phyloP scores from a whole-genome alignment of 2,113 vertebrate species.

The Barbus barbus region DNA sequence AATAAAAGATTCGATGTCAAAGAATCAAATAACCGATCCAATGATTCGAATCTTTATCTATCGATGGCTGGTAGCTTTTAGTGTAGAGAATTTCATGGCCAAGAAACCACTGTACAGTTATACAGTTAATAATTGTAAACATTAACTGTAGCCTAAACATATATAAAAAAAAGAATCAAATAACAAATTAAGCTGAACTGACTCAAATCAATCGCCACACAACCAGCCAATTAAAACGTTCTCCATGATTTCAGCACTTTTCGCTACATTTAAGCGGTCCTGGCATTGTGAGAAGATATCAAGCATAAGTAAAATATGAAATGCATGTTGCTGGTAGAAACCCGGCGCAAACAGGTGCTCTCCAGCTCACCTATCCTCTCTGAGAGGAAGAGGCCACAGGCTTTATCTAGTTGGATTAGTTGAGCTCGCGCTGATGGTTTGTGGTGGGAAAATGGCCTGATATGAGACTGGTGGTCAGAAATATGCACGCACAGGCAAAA shows the following conservation, averaged over 20 bases:
- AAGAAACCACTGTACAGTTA: background rate
- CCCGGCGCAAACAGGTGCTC: background rate
- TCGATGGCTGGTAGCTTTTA: background rate
- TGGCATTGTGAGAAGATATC: background rate
- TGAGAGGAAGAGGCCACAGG: constrained; percentile 39
- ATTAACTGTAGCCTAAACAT: background rate
- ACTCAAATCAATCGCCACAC: background rate
- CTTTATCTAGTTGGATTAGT: constrained; percentile 29
- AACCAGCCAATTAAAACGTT: no score
- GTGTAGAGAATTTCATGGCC: background rate
- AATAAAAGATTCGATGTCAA: background rate
- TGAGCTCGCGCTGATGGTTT: background rate
- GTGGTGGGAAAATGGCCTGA: constrained; percentile 42
- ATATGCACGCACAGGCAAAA: constrained; percentile 30
- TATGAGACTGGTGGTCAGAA: constrained; percentile 50
- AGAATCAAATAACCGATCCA: background rate
- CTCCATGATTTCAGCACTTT: background rate
- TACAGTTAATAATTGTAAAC: background rate
- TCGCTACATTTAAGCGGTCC: background rate
- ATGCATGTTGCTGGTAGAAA: background rate
- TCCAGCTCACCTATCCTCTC: constrained; percentile 9
- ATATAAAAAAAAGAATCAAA: background rate
- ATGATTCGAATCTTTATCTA: background rate
- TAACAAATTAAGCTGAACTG: background rate
- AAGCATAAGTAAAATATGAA: background rate